phyloP scores from a whole-genome alignment of 2,888 invertebrate species.

The Limnephilus rhombicus region DNA sequence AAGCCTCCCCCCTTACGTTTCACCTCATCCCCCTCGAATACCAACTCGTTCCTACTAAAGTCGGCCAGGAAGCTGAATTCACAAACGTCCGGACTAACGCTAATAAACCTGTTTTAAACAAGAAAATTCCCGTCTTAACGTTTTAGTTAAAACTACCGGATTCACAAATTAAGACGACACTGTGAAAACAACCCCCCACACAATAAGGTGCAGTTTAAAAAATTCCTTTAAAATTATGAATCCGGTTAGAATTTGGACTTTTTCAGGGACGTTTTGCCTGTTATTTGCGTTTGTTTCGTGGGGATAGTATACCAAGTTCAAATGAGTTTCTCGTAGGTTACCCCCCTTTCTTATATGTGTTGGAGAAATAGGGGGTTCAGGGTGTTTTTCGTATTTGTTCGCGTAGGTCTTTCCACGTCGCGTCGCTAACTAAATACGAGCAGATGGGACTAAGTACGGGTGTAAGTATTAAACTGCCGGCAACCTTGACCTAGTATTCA shows the following conservation, averaged over 20 bases:
- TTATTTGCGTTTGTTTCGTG: slow-evolving; percentile 17
- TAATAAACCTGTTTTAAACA: slow-evolving; percentile 33
- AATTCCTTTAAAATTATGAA: not conserved
- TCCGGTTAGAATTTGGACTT: not conserved
- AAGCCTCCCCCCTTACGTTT: slow-evolving; percentile 46
- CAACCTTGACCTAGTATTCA: slow-evolving; percentile 61
- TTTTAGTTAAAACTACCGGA: slow-evolving; percentile 32
- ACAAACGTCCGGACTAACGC: slow-evolving; percentile 53
- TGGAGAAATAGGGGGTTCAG: slow-evolving; percentile 38
- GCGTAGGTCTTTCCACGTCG: slow-evolving; percentile 50
- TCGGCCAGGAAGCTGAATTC: slow-evolving; percentile 48
- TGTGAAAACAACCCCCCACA: not conserved
- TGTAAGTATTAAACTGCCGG: slow-evolving; percentile 49
- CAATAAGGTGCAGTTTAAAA: not conserved
- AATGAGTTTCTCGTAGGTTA: slow-evolving; percentile 49
- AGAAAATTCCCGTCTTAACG: slow-evolving; percentile 23
- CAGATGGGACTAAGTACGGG: slow-evolving; percentile 55
- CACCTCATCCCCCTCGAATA: slow-evolving; percentile 15
- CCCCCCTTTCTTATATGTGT: slow-evolving; percentile 44
- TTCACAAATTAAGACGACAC: not conserved
- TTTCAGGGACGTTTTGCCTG: not conserved
- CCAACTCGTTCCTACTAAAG: slow-evolving; percentile 16
- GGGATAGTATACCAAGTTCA: slow-evolving; percentile 41
- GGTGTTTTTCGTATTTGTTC: slow-evolving; percentile 30
- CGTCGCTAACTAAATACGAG: slow-evolving; percentile 62